Base-by-base conservation (phyloP, 2,888 invertebrate species). In the Panorpa germanica region DNA sequence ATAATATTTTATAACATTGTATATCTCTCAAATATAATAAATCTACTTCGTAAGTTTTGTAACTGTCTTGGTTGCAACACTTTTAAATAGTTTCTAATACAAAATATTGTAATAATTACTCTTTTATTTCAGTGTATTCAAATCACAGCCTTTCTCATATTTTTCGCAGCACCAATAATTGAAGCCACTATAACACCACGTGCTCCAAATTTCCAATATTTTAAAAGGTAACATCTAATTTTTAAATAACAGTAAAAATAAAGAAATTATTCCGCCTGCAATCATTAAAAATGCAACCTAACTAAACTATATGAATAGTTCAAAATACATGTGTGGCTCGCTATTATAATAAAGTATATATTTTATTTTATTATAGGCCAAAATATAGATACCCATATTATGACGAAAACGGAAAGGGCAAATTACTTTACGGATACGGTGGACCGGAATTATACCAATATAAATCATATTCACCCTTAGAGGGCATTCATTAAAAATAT, bases 361-460 rank as follows among this genome's bases (percentile, higher is more conserved):
- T n/a, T n/a, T 9, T 30, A 25, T 24, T n/a, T 9, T 10, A 32
- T 20, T 63, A 31, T 61, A 86, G 86, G 46, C 86, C 86, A 8
- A 78, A 78, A 53, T 86, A 86, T 55, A 68, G 86, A 32, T 88
- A 83, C 52, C 86, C 86, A 2, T 86, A 83, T 50, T 88, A 88
- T 50, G 86, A 86, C 52, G 74, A 76, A 51, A 72, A 76, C 46
- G 86, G 86, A 25, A 68, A 67, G 45, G 86, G 86, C 24, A 73
- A 78, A 49, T 61, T 86, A 25, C 58, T 85, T 3, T 88, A 88
- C 49, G 86, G 86, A 16, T 86, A 81, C 50, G 86, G 86, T 14
- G 85, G 85, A 29, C 65, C 74, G 8, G 80, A 85, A 43, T 59
- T 85, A 5, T 83, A 74, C 51, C 81, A 80, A 46, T 88, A 86